Conservation (phyloP, 2,113 vertebrate genomes). For the Hoplias malabaricus region DNA sequence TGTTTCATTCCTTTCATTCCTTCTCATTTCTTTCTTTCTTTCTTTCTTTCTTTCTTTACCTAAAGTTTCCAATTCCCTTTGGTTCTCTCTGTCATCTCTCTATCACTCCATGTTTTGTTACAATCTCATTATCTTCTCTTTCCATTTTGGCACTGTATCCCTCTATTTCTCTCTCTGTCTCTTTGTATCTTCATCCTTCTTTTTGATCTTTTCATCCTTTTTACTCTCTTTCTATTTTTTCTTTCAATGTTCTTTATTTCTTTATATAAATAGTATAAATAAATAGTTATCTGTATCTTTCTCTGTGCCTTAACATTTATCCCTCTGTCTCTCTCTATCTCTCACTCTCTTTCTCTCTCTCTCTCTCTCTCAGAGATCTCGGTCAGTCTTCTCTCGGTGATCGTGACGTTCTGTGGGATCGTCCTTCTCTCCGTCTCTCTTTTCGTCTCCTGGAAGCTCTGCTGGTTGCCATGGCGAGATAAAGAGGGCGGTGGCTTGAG, state of each 20-base stretch:
- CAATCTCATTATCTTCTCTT: too few species aligned
- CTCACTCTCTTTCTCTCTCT: background rate
- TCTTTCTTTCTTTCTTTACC: constrained; percentile 12
- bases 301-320: too few species aligned
- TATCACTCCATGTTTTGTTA: too few species aligned
- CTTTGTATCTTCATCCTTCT: constrained; percentile 3
- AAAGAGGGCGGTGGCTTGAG: constrained; percentile 79
- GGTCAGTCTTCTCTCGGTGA: constrained; percentile 90
- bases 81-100: background rate
- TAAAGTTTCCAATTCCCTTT: too few species aligned
- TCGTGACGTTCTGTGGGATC: constrained; percentile 92
- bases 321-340: background rate
- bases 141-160: too few species aligned
- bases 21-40: constrained; percentile 51
- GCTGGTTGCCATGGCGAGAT: constrained; percentile 93
- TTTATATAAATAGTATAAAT: too few species aligned
- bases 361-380: constrained; percentile 79
- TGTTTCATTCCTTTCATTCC: background rate
- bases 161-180: constrained; percentile 6
- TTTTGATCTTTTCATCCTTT: background rate
- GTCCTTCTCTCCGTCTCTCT: constrained; percentile 91
- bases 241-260: too few species aligned
- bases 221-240: background rate
- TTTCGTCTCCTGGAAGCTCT: constrained; percentile 94
- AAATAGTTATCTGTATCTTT: too few species aligned